Base-by-base conservation (phyloP, 2,888 invertebrate species). In the Furcula furcula region DNA sequence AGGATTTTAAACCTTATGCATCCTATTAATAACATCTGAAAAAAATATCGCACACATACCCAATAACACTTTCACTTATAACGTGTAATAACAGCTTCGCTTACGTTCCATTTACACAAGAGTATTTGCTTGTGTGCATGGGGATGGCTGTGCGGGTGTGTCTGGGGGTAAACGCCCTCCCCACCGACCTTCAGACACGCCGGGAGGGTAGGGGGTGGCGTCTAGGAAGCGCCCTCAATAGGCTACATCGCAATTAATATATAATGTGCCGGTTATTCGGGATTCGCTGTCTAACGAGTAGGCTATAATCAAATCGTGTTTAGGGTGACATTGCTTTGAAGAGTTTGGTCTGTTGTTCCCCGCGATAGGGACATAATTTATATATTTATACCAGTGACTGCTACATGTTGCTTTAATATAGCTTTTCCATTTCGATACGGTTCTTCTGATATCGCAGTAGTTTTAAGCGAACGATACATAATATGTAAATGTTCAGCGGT, bases 121-220 rank as follows among this genome's bases (percentile, higher is more conserved):
- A 10, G 34, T 34, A 47, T 32, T 31, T 31, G 36, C n/a, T 23
- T 34, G 40, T 52, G 38, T 30, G 34, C 7, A 49, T 28, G 48
- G 29, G 41, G 23, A 37, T 13, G 34, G 22, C 22, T 41, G 59
- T 59, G 57, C 53, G 51, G 40, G 58, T 42, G 47, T 45, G 58
- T 39, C 47, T 50, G 66, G 55, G 79, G 82, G 76, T 86, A 80
- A 86, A 82, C 75, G 81, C 67, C 50, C 28, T 15, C 27, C 27
- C 26, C 27, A 15, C 45, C 77, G 86, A 86, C 87, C 87, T 87
- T 86, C 87, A 87, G 86, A 86, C 86, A 43, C 59, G 58, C 50
- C 37, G 64, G 65, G 55, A 47, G 51, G 37, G 54, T 65, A 57
- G 57, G 63, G 27, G 23, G 31, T 36, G 65, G 58, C 57, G 81